A percentile compares a stretch with the other conserved stretches of the same genome.
Conservation (phyloP, 1,140 invertebrate genomes). For the Aphaenogaster rudis region DNA sequence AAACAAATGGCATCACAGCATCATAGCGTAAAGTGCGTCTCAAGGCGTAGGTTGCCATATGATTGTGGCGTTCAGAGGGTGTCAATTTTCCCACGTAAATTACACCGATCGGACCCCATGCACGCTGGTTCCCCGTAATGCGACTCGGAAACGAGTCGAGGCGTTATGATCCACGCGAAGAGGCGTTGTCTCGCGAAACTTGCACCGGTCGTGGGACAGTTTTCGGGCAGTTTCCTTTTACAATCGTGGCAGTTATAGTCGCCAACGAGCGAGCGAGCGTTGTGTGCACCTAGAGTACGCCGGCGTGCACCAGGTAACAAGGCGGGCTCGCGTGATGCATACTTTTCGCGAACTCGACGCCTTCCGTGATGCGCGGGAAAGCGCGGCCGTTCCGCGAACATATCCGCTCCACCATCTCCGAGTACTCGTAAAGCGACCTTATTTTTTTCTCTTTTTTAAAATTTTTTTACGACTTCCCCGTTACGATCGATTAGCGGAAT, state of each 20-base stretch:
- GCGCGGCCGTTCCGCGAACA: constrained; percentile 82
- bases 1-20: neutral
- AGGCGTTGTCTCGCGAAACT: constrained; percentile 19
- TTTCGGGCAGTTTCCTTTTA: constrained; percentile 83
- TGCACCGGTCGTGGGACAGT: constrained; percentile 76
- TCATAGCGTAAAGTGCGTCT: neutral
- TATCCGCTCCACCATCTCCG: constrained; percentile 83
- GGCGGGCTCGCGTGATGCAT: constrained; percentile 83
- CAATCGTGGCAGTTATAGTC: constrained; percentile 75
- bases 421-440: constrained; percentile 85
- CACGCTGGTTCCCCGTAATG: neutral
- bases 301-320: constrained; percentile 64
- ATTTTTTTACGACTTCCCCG: constrained; percentile 82
- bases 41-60: constrained; percentile 6
- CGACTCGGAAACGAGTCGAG: neutral
- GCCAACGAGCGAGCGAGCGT: neutral
- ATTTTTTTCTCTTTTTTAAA: constrained; percentile 63
- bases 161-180: neutral
- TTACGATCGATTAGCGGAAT: constrained; percentile 83
- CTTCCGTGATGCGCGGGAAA: constrained; percentile 84
- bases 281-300: neutral
- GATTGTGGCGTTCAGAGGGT: constrained; percentile 5
- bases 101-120: constrained; percentile 15
- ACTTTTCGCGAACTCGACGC: constrained; percentile 84
- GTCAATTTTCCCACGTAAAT: constrained; percentile 54